Conservation (phyloP, 2,113 vertebrate species). For the Dicerorhinus sumatrensis region DNA sequence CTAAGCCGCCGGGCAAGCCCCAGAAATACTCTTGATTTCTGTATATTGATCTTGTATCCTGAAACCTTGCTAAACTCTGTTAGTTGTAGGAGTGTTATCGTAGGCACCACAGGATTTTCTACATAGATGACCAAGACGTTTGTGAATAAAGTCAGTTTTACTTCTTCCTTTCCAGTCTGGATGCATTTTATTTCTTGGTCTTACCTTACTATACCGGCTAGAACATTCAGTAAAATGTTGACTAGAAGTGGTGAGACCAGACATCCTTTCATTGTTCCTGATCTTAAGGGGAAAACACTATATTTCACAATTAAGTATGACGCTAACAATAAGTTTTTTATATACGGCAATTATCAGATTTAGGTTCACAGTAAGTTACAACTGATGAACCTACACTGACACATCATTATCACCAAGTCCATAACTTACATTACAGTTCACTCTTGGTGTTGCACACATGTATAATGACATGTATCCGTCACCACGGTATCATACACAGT, state of each 20-base stretch:
- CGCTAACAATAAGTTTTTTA: not conserved
- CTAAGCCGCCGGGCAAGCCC: no score
- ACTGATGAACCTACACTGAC: not conserved
- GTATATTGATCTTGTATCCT: not conserved
- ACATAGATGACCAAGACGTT: not conserved
- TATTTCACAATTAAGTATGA: not conserved
- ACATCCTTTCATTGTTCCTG: not conserved
- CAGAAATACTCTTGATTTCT: not conserved
- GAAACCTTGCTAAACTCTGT: not conserved
- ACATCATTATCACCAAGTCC: not conserved
- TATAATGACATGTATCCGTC: not conserved
- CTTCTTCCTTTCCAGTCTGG: not conserved
- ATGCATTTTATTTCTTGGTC: not conserved
- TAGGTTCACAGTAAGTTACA: not conserved
- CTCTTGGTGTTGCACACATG: not conserved
- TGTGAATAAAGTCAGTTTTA: not conserved
- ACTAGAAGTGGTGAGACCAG: not conserved
- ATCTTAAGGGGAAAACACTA: not conserved
- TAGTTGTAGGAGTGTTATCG: not conserved
- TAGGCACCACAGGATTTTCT: not conserved
- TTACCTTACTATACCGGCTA: not conserved
- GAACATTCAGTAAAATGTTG: not conserved
- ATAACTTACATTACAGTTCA: not conserved
- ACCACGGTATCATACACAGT: not conserved
- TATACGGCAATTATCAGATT: not conserved